Evolutionary conservation across 2,113 vertebrate species (phyloP), one percentile per base, ranked within the genome.

Genomic region (Toxostoma redivivum): DNA sequence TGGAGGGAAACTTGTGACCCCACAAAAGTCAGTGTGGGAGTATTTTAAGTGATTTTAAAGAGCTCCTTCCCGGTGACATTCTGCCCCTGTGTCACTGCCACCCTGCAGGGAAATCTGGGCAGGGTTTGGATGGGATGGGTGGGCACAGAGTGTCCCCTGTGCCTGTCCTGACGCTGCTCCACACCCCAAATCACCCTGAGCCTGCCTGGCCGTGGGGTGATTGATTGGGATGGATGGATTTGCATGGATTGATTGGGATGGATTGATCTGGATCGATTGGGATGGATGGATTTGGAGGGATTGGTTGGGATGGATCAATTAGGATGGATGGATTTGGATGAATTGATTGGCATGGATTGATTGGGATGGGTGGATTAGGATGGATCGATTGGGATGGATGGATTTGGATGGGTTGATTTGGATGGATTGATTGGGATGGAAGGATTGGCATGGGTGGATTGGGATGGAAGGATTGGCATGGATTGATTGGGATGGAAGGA

Each of bases 171-270:
- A 4, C 0, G 0, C 61, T 25, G 33, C 37, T 56, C 44, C 92
- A 4, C 51, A 9, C 0, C 45, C 33, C 44, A 19, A 9, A 76
- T 1, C 44, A 0, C 33, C 61, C n/a, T 22, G 38, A n/a, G 9
- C 14, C 35, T 5, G 35, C 65, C 53, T 1, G 35, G 54, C 66
- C 1, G 0, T 23, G 50, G 74, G 11, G 35, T 10, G 27, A 7
- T 2, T 0, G 93, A 5, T 70, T 33, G 38, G 12, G 19, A 22
- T 47, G 47, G 22, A 5, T 2, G 0, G 93, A 5, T 70, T 30
- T n/a, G 14, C 5, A 22, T 47, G 45, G 45, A 22, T 47, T 9
- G 17, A 45, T 45, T 10, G 19, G 44, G 19, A 11, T 47, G 22
- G 47, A 7, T 2, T 1, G 91, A 6, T 70, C 28, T 37, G 14